Base-by-base conservation (phyloP, 2,797 vertebrate genomes). In the Eurystomus glaucurus region DNA sequence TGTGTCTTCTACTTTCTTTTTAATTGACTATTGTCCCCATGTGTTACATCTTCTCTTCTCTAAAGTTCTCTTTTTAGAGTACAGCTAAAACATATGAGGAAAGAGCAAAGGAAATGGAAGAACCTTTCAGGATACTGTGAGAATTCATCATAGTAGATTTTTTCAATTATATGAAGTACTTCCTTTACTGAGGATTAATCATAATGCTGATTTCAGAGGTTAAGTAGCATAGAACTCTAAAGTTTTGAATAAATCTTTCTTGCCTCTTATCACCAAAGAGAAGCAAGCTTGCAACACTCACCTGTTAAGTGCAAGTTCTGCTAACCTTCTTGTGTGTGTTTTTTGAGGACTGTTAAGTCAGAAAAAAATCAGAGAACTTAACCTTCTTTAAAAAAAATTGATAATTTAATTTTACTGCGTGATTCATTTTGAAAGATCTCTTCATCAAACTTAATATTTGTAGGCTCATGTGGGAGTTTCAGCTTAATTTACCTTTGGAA, bases 401-500 rank as follows among this genome's bases (percentile, higher is more conserved):
- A 86, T 13, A 70, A 48, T 74, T 92, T 93, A 51, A 58, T 93
- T 94, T 78, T 55, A 84, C n/a, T 71, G 52, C 2, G 0, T 86
- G 68, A 86, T 92, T 96, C 76, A 58, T 93, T 96, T 65, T 86
- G 43, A 62, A 93, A 81, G 37, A 18, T 51, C 17, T 43, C 77
- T 86, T 92, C 72, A 41, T 82, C 65, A 92, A 54, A 81, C 39
- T 76, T 71, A 83, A 19, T 75, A 92, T 85, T 95, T 78, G 8
- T 81, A 68, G 31, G 14, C 12, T 80, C 11, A 39, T 52, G 76
- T 93, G 81, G 79, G 82, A 85, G 90, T 91, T 91, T 77, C 45
- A 74, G 39, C 51, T 86, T 90, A 79, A 50, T 88, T 84, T 84
- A 74, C 62, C 15, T 75, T 41, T 45, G 81, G 69, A 72, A 80